phyloP scores from a whole-genome alignment of 1,140 invertebrate genomes.

The Drosophila baimaii region DNA sequence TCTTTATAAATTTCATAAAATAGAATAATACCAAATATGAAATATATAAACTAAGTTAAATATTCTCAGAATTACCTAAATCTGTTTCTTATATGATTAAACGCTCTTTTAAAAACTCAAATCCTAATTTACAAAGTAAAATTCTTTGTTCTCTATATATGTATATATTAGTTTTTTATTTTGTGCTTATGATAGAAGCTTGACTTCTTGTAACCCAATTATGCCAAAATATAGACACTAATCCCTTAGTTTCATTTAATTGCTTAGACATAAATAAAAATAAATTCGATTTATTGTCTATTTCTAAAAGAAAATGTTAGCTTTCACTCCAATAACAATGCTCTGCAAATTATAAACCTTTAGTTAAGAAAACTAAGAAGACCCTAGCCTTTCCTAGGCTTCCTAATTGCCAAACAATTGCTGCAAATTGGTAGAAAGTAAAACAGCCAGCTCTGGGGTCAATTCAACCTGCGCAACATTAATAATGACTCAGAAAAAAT shows the following conservation, averaged over 20 bases:
- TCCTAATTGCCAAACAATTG: constrained; percentile 71
- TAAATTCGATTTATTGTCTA: not conserved
- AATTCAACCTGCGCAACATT: constrained; percentile 53
- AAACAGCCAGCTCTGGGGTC: constrained; percentile 43
- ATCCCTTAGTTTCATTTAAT: not conserved
- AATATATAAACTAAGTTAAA: too few species aligned
- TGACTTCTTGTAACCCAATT: too few species aligned
- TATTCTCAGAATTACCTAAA: too few species aligned
- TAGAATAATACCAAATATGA: too few species aligned
- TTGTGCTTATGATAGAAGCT: too few species aligned
- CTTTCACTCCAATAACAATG: constrained; percentile 68
- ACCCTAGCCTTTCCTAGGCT: constrained; percentile 1
- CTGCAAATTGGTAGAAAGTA: constrained; percentile 79
- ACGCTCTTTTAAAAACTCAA: too few species aligned
- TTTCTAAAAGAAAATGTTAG: constrained; percentile 30
- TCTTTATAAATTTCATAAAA: too few species aligned
- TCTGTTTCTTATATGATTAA: too few species aligned
- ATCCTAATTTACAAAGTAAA: too few species aligned
- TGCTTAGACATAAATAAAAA: constrained; percentile 15
- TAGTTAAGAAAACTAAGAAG: constrained; percentile 70
- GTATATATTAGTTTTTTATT: too few species aligned
- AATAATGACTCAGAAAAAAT: constrained; percentile 51
- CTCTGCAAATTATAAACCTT: constrained; percentile 72
- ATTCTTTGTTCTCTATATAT: not conserved
- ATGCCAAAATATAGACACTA: not conserved